phyloP scores from a whole-genome alignment of 2,113 vertebrate genomes.

The Entelurus aequoreus region DNA sequence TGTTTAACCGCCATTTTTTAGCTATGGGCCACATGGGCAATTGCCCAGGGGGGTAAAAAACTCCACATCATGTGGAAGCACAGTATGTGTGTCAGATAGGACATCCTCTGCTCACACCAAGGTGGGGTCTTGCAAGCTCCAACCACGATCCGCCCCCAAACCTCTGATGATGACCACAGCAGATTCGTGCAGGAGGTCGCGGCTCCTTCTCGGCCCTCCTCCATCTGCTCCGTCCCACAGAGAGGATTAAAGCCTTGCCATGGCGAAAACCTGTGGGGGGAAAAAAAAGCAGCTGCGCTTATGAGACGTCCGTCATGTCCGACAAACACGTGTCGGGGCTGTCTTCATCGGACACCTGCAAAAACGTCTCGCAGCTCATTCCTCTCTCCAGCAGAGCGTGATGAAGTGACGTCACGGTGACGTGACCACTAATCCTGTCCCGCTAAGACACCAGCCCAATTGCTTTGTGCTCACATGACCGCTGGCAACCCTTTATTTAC shows the following conservation, averaged over 20 bases:
- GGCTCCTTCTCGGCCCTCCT: background rate
- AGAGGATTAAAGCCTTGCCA: constrained; percentile 32
- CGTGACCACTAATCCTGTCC: constrained; percentile 33
- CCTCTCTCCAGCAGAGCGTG: background rate
- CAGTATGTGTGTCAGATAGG: too few species aligned
- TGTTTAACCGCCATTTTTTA: too few species aligned
- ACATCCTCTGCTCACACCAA: too few species aligned
- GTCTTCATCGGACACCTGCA: too few species aligned
- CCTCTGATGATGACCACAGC: constrained; percentile 5
- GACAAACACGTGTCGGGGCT: background rate
- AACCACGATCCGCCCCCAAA: background rate
- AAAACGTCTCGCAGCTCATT: too few species aligned
- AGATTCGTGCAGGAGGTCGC: background rate
- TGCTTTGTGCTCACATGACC: constrained; percentile 33
- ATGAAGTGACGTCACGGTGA: background rate
- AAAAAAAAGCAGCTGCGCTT: constrained; percentile 26
- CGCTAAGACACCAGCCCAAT: constrained; percentile 32
- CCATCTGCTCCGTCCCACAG: constrained; percentile 13
- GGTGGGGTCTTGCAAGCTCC: too few species aligned
- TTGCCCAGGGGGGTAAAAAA: too few species aligned
- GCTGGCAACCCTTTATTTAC: too few species aligned
- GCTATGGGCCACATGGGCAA: too few species aligned
- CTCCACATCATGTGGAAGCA: too few species aligned
- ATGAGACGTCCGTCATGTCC: constrained; percentile 23
- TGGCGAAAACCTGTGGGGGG: constrained; percentile 19